These are phyloP conservation scores for Scotopteryx bipunctaria DNA, from an alignment of 2,888 invertebrate genomes.

Conservation along the genomic window DNA sequence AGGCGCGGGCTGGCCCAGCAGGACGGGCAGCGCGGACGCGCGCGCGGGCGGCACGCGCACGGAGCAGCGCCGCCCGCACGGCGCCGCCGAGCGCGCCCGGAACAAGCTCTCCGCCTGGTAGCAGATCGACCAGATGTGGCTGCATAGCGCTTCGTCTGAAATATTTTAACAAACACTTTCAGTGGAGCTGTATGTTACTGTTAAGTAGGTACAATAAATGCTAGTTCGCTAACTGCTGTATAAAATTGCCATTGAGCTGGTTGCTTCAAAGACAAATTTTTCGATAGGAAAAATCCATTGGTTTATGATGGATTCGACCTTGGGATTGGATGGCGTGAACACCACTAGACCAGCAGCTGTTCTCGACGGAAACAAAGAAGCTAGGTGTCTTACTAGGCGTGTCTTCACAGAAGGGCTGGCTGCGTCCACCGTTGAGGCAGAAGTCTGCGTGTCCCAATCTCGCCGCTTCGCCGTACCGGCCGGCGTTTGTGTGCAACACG, in stretches of 20 bases:
- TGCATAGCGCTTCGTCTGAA: conserved; percentile 88
- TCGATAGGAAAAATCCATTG: conserved; percentile 22
- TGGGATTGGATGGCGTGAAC: no score
- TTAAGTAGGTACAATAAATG: no score
- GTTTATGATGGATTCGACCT: no score
- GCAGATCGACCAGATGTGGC: conserved; percentile 91
- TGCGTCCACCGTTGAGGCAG: conserved; percentile 90
- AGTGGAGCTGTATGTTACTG: neutral
- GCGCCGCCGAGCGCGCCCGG: conserved; percentile 84
- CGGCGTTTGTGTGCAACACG: conserved; percentile 91
- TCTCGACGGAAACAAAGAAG: neutral
- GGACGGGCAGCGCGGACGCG: conserved; percentile 80
- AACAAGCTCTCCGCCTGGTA: conserved; percentile 91
- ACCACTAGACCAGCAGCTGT: no score
- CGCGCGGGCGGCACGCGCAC: conserved; percentile 80
- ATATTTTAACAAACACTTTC: neutral
- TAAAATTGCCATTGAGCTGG: no score
- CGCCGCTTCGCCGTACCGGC: conserved; percentile 89
- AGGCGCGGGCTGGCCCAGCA: conserved; percentile 89
- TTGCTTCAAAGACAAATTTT: no score
- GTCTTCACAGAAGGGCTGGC: conserved; percentile 89
- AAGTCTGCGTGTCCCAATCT: conserved; percentile 90
- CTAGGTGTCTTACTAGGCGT: conserved; percentile 83
- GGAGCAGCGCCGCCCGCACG: conserved; percentile 89
- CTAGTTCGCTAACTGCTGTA: no score